These are phyloP conservation scores for Brachypterus glaber DNA, from an alignment of 2,888 invertebrate species.

Conservation along the genomic window DNA sequence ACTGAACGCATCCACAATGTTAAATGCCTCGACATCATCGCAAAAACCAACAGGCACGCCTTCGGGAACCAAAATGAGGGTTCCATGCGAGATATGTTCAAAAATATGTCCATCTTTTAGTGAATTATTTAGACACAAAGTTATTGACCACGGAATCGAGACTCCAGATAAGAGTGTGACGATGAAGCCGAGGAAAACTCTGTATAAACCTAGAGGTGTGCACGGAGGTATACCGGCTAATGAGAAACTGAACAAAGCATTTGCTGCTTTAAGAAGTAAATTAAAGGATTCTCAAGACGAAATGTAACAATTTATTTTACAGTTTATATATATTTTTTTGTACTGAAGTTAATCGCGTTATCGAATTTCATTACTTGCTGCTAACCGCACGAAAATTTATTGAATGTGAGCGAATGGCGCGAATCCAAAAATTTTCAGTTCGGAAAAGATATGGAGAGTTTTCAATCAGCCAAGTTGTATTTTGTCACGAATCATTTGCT, in stretches of 20 bases:
- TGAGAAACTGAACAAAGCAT: slow-evolving; percentile 24
- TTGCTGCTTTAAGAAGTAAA: slow-evolving; percentile 19
- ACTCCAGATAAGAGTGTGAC: slow-evolving; percentile 31
- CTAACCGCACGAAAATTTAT: too few species aligned
- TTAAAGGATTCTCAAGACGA: slow-evolving; percentile 9
- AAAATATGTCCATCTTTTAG: slow-evolving; percentile 28
- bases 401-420: too few species aligned
- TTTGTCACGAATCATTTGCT: too few species aligned
- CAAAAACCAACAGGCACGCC: slow-evolving; percentile 1
- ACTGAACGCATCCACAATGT: background rate
- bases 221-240: slow-evolving; percentile 30
- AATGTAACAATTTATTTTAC: too few species aligned
- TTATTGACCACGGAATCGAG: slow-evolving; percentile 27
- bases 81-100: slow-evolving; percentile 29
- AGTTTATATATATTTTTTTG: too few species aligned
- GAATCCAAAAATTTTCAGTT: too few species aligned
- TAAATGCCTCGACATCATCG: background rate
- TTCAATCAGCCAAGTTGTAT: too few species aligned
- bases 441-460: too few species aligned
- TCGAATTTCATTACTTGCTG: too few species aligned
- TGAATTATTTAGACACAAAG: slow-evolving; percentile 27
- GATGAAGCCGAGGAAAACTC: slow-evolving; percentile 14
- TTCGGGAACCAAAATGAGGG: slow-evolving; percentile 3
- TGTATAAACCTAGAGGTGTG: slow-evolving; percentile 19
- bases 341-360: too few species aligned